Base-by-base conservation (phyloP, 2,888 invertebrate genomes). In the Sceliomorpha sp. region DNA sequence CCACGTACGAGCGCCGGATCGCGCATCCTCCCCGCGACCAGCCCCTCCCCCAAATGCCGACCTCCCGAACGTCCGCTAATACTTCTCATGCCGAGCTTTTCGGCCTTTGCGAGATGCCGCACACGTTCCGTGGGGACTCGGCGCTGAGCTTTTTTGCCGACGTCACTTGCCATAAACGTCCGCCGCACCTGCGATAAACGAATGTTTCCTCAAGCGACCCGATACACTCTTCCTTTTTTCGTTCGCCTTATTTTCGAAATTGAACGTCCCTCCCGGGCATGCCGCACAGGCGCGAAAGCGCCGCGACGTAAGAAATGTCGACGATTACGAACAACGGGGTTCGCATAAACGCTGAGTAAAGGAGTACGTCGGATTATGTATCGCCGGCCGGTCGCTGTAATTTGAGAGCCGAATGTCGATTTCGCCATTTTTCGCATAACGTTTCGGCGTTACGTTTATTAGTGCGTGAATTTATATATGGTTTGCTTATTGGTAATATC, bases 151-250 rank as follows among this genome's bases (percentile, higher is more conserved):
- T 62, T 53, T 63, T 63, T 63, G 63, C 55, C 36, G 48, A 63
- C 48, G 48, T 36, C 48, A 48, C 44, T 55, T 29, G n/a, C 63
- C 34, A 63, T 63, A 63, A 63, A 63, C 31, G 63, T 63, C 63
- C 48, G 15, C 63, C 36, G 55, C 63, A 63, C 63, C 63, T 63
- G 63, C 63, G 55, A 47, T 63, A 55, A 63, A 63, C 63, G 63
- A 63, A 55, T 63, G 63, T 63, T 63, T 63, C 63, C 48, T 63
- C 63, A 48, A 63, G 63, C 63, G 34, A 48, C 31, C 63, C 55
- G 40, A 55, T 55, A 63, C 63, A 63, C 47, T 63, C 47, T 39
- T 47, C 36, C 47, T 47, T 55, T 62, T n/a, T n/a, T n/a, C n/a
- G n/a, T 53, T 63, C 62, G 40, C 34, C 40, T 40, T 63, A 48